Conservation (phyloP, 2,113 vertebrate genomes). For the Callionymus lyra region DNA sequence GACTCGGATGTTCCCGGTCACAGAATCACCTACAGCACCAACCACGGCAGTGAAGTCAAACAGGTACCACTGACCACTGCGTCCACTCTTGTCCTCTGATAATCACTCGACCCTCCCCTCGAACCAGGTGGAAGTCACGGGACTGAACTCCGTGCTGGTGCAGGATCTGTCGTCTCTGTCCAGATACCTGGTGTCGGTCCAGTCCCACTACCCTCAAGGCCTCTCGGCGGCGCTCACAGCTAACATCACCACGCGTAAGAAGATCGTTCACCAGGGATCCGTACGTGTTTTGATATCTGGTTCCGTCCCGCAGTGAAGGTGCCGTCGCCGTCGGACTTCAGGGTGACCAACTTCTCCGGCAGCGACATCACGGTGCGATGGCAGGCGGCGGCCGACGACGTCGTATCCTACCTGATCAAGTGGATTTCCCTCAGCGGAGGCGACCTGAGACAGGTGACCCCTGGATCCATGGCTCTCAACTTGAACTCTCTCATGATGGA, state of each 20-base stretch:
- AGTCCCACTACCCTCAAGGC: constrained; percentile 67
- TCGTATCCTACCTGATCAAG: constrained; percentile 83
- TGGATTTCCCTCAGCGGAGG: constrained; percentile 82
- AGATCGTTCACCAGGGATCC: background rate
- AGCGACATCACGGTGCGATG: constrained; percentile 72
- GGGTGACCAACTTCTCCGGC: constrained; percentile 74
- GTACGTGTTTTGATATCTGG: background rate
- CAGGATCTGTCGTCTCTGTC: constrained; percentile 80
- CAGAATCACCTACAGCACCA: constrained; percentile 71
- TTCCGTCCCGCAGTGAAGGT: constrained; percentile 72
- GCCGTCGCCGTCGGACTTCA: constrained; percentile 72
- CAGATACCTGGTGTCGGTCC: constrained; percentile 74
- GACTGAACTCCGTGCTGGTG: constrained; percentile 68
- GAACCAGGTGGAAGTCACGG: constrained; percentile 73
- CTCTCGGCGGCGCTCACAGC: constrained; percentile 68
- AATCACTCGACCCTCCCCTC: background rate
- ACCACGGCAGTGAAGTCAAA: constrained; percentile 70
- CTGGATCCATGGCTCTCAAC: background rate
- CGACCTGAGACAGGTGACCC: constrained; percentile 75
- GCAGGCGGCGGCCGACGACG: constrained; percentile 74
- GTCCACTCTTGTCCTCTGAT: background rate
- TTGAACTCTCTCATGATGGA: too few relatives aligned
- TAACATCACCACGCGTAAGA: constrained; percentile 83
- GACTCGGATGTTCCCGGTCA: constrained; percentile 54
- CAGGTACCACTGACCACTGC: too few relatives aligned